Evolutionary conservation across 2,888 invertebrate genomes (phyloP).

Genomic region (Odontothrips loti): DNA sequence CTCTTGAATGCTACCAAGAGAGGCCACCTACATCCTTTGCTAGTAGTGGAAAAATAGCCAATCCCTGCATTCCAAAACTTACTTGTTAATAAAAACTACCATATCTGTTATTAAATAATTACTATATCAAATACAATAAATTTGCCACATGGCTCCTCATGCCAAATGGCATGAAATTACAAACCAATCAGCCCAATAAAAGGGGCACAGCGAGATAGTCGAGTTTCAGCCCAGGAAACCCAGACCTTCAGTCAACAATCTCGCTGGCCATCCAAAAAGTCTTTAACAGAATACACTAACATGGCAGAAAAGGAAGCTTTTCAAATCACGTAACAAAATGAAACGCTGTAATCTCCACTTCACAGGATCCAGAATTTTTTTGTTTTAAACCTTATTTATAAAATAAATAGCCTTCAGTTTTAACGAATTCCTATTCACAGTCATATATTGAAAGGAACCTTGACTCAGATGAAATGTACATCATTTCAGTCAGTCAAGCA

Average conservation of each 20-base stretch:
- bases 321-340: constrained; percentile 11
- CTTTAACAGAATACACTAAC: constrained; percentile 17
- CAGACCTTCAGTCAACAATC: constrained; percentile 2
- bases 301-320: constrained; percentile 24
- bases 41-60: constrained; percentile 25
- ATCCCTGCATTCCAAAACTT: constrained; percentile 22
- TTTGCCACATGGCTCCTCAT: neutral
- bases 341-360: neutral
- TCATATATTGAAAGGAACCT: constrained; percentile 20
- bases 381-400: constrained; percentile 9
- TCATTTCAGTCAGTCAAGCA: constrained; percentile 4
- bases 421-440: constrained; percentile 21
- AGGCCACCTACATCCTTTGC: neutral
- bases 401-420: constrained; percentile 24
- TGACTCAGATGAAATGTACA: neutral
- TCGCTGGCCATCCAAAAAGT: constrained; percentile 23
- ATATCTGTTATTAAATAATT: constrained; percentile 26
- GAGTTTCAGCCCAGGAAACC: neutral
- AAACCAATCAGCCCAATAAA: neutral
- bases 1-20: neutral
- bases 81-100: constrained; percentile 17
- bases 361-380: constrained; percentile 5
- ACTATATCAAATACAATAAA: constrained; percentile 23
- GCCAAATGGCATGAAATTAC: neutral
- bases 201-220: constrained; percentile 16